Base-by-base conservation (phyloP, 2,797 vertebrate genomes). In the Channallabes apus region DNA sequence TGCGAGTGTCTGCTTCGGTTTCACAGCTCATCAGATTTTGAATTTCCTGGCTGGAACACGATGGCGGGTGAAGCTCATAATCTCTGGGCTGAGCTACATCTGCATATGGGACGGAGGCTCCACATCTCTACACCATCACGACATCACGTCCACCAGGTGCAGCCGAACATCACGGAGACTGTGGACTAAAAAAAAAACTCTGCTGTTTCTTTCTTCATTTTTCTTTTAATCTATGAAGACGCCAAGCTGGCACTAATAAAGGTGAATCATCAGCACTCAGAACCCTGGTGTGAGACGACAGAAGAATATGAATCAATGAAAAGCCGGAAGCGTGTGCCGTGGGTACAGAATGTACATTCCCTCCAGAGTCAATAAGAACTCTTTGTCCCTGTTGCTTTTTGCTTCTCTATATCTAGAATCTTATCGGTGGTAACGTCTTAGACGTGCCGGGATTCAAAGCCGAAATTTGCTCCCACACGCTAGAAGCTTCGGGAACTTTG, bases 41-140 rank as follows among this genome's bases (percentile, higher is more conserved):
- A 85, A 88, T 90, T 88, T 89, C 87, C 89, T 85, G 87, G 76
- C 84, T 82, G 73, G 62, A 71, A 67, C 77, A 89, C 87, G 89
- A 88, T 79, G 69, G 35, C 79, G 14, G 3, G 35, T 65, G 22
- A 69, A 80, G 61, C 85, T 84, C 75, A 77, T 83, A 76, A 84
- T 61, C 73, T 51, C 32, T 2, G 51, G 51, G 51, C 27, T n/a
- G 56, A 61, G 56, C 18, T 38, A 32, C 56, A 24, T 61, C 32
- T 78, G 76, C 56, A 5, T 77, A 61, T 24, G 29, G 51, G 46
- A 58, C 73, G 29, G 20, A 22, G 80, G 77, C 81, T 80, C 38
- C 0, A 38, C 80, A 86, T 82, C 80, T 80, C 69, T 76, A 46
- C 41, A 27, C 17, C 18, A 24, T 27, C 56, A 61, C 12, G 12